Percentiles rank a stretch among this genome's conserved stretches.
Conservation (phyloP, 2,888 invertebrate genomes). For the Lasioglossum zephyrum region DNA sequence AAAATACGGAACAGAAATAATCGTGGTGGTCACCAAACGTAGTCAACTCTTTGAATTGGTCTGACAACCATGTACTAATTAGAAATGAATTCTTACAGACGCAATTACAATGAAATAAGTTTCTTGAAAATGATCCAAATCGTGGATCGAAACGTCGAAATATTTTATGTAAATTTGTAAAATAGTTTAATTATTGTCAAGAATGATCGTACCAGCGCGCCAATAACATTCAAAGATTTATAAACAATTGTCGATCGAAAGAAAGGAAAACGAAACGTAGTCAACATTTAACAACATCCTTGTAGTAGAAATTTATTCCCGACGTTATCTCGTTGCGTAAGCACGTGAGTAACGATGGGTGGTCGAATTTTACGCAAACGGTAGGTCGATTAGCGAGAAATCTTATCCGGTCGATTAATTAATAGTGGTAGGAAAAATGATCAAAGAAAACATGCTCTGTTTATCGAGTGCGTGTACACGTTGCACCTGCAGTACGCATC, state of each 20-base stretch:
- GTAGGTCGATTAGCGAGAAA: neutral
- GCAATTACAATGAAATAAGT: no score
- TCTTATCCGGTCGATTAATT: neutral
- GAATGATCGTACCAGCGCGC: no score
- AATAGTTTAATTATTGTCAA: no score
- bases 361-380: neutral
- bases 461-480: neutral
- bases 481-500: slow-evolving; percentile 59
- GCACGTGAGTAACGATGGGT: neutral
- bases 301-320: neutral
- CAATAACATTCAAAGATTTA: no score
- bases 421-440: neutral
- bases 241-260: no score
- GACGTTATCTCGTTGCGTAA: neutral
- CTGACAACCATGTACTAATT: no score
- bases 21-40: neutral
- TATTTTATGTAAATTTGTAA: no score
- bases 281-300: neutral
- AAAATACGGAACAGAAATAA: neutral
- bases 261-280: no score
- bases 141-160: no score
- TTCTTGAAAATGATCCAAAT: no score
- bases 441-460: neutral
- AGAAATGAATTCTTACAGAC: no score
- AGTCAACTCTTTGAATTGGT: no score